A percentile compares a stretch with the other conserved stretches of the same genome.
Conservation (phyloP, 1,140 invertebrate genomes). For the Chelonus insularis region DNA sequence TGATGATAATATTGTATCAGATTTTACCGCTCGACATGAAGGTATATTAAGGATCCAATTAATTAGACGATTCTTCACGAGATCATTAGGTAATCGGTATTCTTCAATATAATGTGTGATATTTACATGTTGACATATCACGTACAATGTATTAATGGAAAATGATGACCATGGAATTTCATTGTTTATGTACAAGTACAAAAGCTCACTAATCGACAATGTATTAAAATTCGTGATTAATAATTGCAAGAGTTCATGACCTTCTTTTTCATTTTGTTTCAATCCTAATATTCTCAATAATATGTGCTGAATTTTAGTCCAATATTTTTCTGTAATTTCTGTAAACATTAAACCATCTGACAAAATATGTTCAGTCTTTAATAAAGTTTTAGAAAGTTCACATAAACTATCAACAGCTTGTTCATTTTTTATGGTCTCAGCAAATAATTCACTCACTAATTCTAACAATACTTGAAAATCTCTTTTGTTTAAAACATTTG, state of each 20-base stretch:
- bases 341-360: slow-evolving; percentile 25
- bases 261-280: slow-evolving; percentile 49
- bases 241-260: slow-evolving; percentile 50
- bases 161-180: slow-evolving; percentile 46
- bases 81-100: slow-evolving; percentile 27
- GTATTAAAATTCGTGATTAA: slow-evolving; percentile 46
- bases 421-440: slow-evolving; percentile 43
- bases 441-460: slow-evolving; percentile 46
- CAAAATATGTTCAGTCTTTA: slow-evolving; percentile 42
- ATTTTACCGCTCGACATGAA: slow-evolving; percentile 25
- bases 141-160: slow-evolving; percentile 50
- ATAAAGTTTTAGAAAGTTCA: slow-evolving; percentile 42
- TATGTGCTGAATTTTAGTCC: slow-evolving; percentile 54
- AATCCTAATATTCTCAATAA: slow-evolving; percentile 45
- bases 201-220: slow-evolving; percentile 42
- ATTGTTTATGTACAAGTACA: slow-evolving; percentile 52
- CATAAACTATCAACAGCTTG: slow-evolving; percentile 49
- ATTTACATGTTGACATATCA: slow-evolving; percentile 37
- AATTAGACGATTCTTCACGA: slow-evolving; percentile 38
- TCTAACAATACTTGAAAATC: slow-evolving; percentile 50
- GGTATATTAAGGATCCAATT: slow-evolving; percentile 38
- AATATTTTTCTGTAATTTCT: slow-evolving; percentile 37
- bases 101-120: slow-evolving; percentile 33
- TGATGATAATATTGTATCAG: slow-evolving; percentile 32
- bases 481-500: slow-evolving; percentile 43